A percentile compares a stretch with the other conserved stretches of the same genome.
Evolutionary conservation across 2,888 invertebrate species (phyloP).

Genomic region (Macrophya alboannulata): DNA sequence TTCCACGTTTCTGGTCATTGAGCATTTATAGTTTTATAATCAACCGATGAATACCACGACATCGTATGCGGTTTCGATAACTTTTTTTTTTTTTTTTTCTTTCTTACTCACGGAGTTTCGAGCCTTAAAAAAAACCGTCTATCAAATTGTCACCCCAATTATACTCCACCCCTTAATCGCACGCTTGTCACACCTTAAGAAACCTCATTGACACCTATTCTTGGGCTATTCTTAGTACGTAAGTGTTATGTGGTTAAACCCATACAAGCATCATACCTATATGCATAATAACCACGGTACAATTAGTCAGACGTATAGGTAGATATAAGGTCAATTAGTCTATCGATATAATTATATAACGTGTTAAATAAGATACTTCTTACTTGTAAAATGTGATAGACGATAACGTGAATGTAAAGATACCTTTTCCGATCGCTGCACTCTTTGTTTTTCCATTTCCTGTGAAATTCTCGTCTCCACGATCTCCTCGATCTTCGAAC

Average conservation of each 20-base stretch:
- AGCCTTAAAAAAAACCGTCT: background rate
- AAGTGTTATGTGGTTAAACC: background rate
- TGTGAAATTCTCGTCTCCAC: slow-evolving; percentile 25
- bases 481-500: background rate
- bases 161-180: background rate
- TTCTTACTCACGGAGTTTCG: background rate
- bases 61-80: background rate
- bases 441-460: background rate
- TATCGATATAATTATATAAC: background rate
- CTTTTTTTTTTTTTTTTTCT: background rate
- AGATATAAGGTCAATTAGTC: background rate
- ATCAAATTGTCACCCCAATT: background rate
- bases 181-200: background rate
- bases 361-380: background rate
- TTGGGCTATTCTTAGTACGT: background rate
- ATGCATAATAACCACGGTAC: background rate
- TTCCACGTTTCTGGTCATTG: background rate
- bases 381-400: background rate
- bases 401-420: background rate
- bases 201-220: background rate
- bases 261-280: background rate
- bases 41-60: background rate
- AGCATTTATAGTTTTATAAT: background rate
- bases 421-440: background rate
- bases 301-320: background rate